Percentiles rank a stretch among this genome's conserved stretches.
phyloP scores from a whole-genome alignment of 53 echinoderm and acorn worm species.

The Hippasteria phrygiana region DNA sequence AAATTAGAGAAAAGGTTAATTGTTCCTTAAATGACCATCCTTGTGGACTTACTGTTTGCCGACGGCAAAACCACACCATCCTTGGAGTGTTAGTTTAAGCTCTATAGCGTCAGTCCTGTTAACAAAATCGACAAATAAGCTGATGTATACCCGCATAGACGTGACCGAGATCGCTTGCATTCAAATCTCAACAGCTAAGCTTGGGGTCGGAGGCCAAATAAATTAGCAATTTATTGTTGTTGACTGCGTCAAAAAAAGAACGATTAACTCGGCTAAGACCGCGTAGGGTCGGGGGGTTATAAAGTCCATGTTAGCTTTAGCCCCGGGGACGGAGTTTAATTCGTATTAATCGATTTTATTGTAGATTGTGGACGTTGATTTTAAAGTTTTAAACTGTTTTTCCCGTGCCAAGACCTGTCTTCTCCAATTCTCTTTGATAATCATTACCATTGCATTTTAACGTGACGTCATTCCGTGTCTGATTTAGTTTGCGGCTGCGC shows the following conservation, averaged over 20 bases:
- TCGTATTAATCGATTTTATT: slow-evolving; percentile 1
- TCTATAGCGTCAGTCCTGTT: not conserved
- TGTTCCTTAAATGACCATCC: not conserved
- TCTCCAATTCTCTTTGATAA: too few species aligned
- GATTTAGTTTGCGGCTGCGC: too few species aligned
- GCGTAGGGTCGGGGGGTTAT: not conserved
- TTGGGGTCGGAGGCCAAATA: slow-evolving; percentile 16
- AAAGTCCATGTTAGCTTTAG: slow-evolving; percentile 3
- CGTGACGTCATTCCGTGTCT: too few species aligned
- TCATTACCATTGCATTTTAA: too few species aligned
- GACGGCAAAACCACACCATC: not conserved
- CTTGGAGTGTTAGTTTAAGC: slow-evolving; percentile 38
- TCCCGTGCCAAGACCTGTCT: too few species aligned
- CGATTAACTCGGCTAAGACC: not conserved
- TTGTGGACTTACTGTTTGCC: not conserved
- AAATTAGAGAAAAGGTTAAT: slow-evolving; percentile 44
- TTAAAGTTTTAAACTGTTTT: too few species aligned
- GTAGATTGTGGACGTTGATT: not conserved
- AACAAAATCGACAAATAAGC: not conserved
- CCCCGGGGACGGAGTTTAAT: not conserved
- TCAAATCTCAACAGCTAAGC: slow-evolving; percentile 20
- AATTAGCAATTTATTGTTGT: slow-evolving; percentile 51
- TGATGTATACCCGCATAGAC: not conserved
- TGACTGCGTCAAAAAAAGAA: slow-evolving; percentile 11
- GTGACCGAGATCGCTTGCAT: not conserved